Base-by-base conservation (phyloP, 2,888 invertebrate genomes). In the Taenaris catops region DNA sequence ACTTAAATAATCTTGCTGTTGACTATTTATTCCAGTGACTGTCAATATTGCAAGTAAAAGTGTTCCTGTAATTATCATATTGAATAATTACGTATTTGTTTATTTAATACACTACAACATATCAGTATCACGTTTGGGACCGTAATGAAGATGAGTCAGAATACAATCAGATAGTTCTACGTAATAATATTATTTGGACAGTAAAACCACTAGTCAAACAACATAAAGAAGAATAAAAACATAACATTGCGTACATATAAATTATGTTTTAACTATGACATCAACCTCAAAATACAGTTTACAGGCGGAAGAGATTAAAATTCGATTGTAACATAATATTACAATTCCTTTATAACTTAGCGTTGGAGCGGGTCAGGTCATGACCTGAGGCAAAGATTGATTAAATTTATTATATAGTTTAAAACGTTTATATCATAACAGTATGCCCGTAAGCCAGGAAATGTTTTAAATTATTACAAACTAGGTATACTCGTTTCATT, bases 171-270 rank as follows among this genome's bases (percentile, higher is more conserved):
- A 48, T 47, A 51, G 56, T 65, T 56, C 33, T 38, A 33, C 18
- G 14, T 16, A 34, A 37, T 37, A 41, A 38, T 36, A 38, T 42
- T 51, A 48, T 43, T 41, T 59, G 60, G 50, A 49, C 58, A 64
- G 60, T 65, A 51, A 62, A 65, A 63, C 56, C 57, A 75, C 73
- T 61, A 53, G 75, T 74, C 68, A 60, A 70, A 70, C 79, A 54
- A 32, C 25, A 32, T 25, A 32, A 32, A 25, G 24, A 25, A 72
- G 71, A 66, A 55, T 58, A 46, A 51, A 53, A 46, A 44, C 38
- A 38, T 35, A 29, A 31, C 29, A 39, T 41, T 38, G 38, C 27
- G 16, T 38, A 31, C 44, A 52, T 53, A 21, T 21, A 40, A 25
- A 32, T 17, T 37, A 12, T 25, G 11, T 48, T 51, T 46, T 48